These are phyloP conservation scores for Cartodere bifasciata DNA, from an alignment of 2,888 invertebrate species.

Conservation along the genomic window DNA sequence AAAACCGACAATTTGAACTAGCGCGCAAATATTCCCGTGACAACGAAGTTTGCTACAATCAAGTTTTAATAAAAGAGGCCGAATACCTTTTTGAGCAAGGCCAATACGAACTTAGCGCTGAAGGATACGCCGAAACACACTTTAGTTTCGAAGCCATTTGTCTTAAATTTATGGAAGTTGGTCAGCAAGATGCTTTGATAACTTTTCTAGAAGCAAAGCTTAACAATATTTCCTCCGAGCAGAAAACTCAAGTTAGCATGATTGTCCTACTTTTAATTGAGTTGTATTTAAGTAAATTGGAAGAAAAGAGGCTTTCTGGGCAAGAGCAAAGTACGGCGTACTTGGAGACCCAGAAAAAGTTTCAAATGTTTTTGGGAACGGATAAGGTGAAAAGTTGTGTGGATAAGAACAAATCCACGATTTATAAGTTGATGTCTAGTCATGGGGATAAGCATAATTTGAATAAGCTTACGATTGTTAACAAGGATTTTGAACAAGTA, in stretches of 20 bases:
- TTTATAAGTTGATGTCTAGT: slow-evolving; percentile 84
- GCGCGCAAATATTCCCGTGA: slow-evolving; percentile 76
- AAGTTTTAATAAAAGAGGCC: slow-evolving; percentile 78
- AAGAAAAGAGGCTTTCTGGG: slow-evolving; percentile 47
- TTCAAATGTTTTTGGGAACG: slow-evolving; percentile 61
- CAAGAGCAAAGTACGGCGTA: slow-evolving; percentile 35
- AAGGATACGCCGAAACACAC: slow-evolving; percentile 78
- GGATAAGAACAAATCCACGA: slow-evolving; percentile 64
- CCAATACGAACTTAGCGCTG: slow-evolving; percentile 72
- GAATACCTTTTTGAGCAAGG: slow-evolving; percentile 68
- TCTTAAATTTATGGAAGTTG: slow-evolving; percentile 69
- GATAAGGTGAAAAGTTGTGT: slow-evolving; percentile 68
- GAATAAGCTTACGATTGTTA: slow-evolving; percentile 73
- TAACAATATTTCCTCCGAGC: slow-evolving; percentile 54
- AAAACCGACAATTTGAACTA: slow-evolving; percentile 70
- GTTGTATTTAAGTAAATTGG: slow-evolving; percentile 78
- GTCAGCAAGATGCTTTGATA: slow-evolving; percentile 76
- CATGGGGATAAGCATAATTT: slow-evolving; percentile 91
- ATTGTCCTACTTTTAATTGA: slow-evolving; percentile 92
- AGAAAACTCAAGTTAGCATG: slow-evolving; percentile 83
- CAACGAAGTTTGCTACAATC: slow-evolving; percentile 70
- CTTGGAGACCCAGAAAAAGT: slow-evolving; percentile 55
- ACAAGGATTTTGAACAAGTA: slow-evolving; percentile 79
- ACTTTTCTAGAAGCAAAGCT: slow-evolving; percentile 77
- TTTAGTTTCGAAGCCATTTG: slow-evolving; percentile 91